These are phyloP conservation scores for Illadopsis cleaveri DNA, from an alignment of 2,113 vertebrate species.

Conservation along the genomic window DNA sequence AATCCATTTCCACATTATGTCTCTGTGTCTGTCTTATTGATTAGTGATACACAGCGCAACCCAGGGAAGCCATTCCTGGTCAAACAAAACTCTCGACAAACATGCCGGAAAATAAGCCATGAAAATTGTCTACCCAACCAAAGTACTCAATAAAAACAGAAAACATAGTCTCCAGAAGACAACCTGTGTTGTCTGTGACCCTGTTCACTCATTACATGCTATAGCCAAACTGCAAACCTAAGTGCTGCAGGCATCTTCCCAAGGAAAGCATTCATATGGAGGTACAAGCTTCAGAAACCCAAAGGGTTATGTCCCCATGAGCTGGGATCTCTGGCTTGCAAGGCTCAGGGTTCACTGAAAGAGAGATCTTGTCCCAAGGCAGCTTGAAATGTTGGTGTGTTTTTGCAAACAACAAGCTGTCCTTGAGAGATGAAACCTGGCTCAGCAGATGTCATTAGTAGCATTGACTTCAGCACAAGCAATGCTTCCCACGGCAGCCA, in stretches of 20 bases:
- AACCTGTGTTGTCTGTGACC: neutral
- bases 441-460: neutral
- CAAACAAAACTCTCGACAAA: neutral
- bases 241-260: neutral
- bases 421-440: neutral
- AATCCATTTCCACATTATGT: neutral
- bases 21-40: neutral
- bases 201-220: neutral
- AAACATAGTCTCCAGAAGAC: neutral
- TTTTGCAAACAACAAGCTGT: neutral
- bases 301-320: neutral
- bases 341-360: neutral
- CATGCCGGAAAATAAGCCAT: fast-evolving
- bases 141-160: neutral
- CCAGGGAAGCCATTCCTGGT: neutral
- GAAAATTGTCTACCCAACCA: neutral
- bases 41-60: neutral
- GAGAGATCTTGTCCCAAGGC: neutral
- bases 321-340: neutral
- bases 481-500: neutral
- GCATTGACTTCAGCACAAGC: neutral
- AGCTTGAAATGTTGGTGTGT: neutral
- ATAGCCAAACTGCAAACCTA: neutral
- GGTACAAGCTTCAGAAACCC: neutral
- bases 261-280: fast-evolving